Percentiles rank a stretch among this genome's conserved stretches.
Evolutionary conservation across 1,140 invertebrate species (phyloP).

Genomic region (Philotrypesis tridentata): DNA sequence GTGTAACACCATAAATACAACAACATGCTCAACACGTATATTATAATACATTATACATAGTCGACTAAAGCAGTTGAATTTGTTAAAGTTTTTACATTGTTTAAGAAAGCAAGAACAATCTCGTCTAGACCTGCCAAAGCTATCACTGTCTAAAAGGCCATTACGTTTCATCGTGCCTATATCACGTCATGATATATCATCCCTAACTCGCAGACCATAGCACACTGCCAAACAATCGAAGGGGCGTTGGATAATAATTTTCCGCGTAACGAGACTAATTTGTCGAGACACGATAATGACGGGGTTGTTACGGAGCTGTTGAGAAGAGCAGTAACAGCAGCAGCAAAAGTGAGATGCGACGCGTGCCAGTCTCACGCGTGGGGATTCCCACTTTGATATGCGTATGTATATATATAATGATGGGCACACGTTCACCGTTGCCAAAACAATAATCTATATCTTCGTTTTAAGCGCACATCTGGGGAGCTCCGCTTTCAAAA

Average conservation of each 20-base stretch:
- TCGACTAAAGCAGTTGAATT: too few relatives aligned
- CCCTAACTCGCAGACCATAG: not conserved
- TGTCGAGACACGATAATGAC: slow-evolving; percentile 66
- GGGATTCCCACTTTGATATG: slow-evolving; percentile 24
- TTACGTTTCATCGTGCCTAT: not conserved
- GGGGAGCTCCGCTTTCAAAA: slow-evolving; percentile 41
- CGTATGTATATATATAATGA: too few relatives aligned
- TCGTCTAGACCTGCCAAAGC: not conserved
- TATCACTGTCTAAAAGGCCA: slow-evolving; percentile 7
- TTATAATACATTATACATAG: too few relatives aligned
- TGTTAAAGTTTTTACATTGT: too few relatives aligned
- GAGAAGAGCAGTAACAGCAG: not conserved
- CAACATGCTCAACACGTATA: too few relatives aligned
- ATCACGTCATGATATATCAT: not conserved
- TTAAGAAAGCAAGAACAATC: not conserved
- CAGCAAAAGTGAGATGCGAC: slow-evolving; percentile 44
- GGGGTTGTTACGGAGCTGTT: slow-evolving; percentile 58
- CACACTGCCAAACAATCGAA: not conserved
- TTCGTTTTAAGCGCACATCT: not conserved
- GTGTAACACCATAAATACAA: too few relatives aligned
- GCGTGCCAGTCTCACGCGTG: slow-evolving; percentile 54
- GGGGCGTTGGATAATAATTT: slow-evolving; percentile 12
- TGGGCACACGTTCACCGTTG: slow-evolving; percentile 15
- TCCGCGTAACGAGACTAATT: slow-evolving; percentile 61
- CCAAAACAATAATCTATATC: slow-evolving; percentile 49